Conservation (phyloP, 2,797 vertebrate genomes). For the Telmatherina bonti region DNA sequence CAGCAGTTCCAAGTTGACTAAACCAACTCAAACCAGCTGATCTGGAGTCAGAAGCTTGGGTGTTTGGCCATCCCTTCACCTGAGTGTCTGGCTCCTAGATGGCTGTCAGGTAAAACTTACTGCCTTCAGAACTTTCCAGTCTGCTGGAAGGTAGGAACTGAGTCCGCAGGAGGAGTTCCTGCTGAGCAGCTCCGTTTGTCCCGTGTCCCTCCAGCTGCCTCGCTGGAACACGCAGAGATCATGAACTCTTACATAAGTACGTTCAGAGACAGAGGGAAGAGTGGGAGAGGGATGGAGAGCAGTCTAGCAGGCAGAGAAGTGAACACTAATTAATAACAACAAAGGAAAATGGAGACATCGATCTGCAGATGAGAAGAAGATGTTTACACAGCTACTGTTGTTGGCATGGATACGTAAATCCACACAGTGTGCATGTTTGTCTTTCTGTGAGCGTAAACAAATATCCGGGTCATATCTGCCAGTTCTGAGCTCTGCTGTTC, state of each 20-base stretch:
- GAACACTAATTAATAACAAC: slow-evolving; percentile 23
- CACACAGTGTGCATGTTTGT: background rate
- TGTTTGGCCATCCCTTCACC: too few relatives aligned
- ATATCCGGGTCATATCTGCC: background rate
- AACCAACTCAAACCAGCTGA: too few relatives aligned
- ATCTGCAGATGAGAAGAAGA: background rate
- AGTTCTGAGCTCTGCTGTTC: slow-evolving; percentile 3
- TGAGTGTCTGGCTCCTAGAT: too few relatives aligned
- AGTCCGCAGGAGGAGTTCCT: slow-evolving; percentile 2
- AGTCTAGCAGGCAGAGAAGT: slow-evolving; percentile 11
- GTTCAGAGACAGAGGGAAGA: slow-evolving; percentile 33
- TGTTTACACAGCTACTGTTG: background rate
- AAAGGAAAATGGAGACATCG: slow-evolving; percentile 8
- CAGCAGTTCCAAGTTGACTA: too few relatives aligned
- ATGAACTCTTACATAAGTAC: slow-evolving; percentile 55
- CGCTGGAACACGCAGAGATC: slow-evolving; percentile 20
- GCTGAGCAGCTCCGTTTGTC: background rate
- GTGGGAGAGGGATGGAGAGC: slow-evolving; percentile 38
- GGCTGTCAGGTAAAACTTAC: too few relatives aligned
- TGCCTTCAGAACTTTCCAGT: slow-evolving; percentile 11
- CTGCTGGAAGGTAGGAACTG: background rate
- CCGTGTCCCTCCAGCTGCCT: slow-evolving; percentile 19
- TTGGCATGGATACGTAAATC: background rate
- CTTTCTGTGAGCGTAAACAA: slow-evolving; percentile 21
- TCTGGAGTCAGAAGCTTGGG: too few relatives aligned